Percentiles rank a stretch among this genome's conserved stretches.
Evolutionary conservation across 2,888 invertebrate species (phyloP).

Genomic region (Herminia tarsipennalis): DNA sequence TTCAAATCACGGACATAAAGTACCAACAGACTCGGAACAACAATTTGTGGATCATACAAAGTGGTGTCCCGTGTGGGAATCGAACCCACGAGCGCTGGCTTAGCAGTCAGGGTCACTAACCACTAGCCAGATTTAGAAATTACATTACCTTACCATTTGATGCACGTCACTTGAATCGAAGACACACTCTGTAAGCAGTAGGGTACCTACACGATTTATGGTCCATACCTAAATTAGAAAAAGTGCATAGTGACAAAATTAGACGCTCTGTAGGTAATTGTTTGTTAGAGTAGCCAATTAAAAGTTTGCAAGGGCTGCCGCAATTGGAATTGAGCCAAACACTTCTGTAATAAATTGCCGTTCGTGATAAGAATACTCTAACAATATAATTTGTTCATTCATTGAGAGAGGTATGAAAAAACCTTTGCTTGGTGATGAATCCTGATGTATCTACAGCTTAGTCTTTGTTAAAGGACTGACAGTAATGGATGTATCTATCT

Average conservation of each 20-base stretch:
- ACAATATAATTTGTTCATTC: slow-evolving; percentile 46
- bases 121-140: too few species aligned
- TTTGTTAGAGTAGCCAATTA: slow-evolving; percentile 60
- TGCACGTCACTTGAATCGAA: too few species aligned
- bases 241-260: slow-evolving; percentile 43
- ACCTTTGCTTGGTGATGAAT: slow-evolving; percentile 41
- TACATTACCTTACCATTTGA: too few species aligned
- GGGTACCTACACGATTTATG: too few species aligned
- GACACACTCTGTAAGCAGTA: too few species aligned
- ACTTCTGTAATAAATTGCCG: slow-evolving; percentile 52
- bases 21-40: too few species aligned
- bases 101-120: too few species aligned
- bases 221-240: slow-evolving; percentile 14
- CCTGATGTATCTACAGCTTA: slow-evolving; percentile 32
- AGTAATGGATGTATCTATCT: slow-evolving; percentile 41
- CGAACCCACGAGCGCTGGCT: too few species aligned
- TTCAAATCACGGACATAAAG: too few species aligned
- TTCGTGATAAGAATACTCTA: slow-evolving; percentile 53
- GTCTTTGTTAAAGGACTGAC: slow-evolving; percentile 28
- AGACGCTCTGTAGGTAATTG: slow-evolving; percentile 43
- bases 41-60: too few species aligned
- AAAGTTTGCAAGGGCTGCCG: slow-evolving; percentile 60
- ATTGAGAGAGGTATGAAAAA: slow-evolving; percentile 40
- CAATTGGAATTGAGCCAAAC: slow-evolving; percentile 61
- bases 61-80: too few species aligned